Percentiles rank a stretch among this genome's conserved stretches.
phyloP scores from a whole-genome alignment of 2,888 invertebrate species.

The Teleiodes luculella region DNA sequence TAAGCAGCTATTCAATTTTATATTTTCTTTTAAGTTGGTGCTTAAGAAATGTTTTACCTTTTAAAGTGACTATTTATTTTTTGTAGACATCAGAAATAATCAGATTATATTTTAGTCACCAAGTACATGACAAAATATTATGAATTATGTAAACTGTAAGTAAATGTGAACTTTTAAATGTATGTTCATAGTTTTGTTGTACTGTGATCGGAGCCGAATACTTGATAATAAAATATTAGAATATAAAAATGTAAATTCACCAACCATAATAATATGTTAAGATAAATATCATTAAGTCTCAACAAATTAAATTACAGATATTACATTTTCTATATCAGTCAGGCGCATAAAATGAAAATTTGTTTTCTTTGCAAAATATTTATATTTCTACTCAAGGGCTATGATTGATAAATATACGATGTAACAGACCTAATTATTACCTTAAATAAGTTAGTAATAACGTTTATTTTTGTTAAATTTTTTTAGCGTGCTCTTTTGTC shows the following conservation, averaged over 20 bases:
- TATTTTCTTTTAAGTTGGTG: slow-evolving; percentile 32
- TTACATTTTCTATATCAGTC: too few relatives aligned
- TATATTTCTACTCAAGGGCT: too few relatives aligned
- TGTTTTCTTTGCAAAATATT: too few relatives aligned
- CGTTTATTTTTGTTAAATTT: neutral
- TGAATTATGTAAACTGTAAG: neutral
- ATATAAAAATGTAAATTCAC: too few relatives aligned
- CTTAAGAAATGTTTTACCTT: slow-evolving; percentile 27
- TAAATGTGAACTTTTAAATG: neutral
- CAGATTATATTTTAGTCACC: slow-evolving; percentile 24
- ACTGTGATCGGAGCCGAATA: neutral
- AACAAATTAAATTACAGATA: too few relatives aligned
- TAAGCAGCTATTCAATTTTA: slow-evolving; percentile 8
- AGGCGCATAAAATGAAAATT: too few relatives aligned
- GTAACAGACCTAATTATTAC: neutral
- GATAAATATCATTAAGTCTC: too few relatives aligned
- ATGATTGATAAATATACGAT: neutral
- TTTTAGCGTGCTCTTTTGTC: too few relatives aligned
- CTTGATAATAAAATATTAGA: neutral
- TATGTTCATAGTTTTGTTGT: slow-evolving; percentile 6
- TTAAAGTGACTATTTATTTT: slow-evolving; percentile 38
- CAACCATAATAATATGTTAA: too few relatives aligned
- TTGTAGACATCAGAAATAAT: too few relatives aligned
- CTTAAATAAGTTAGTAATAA: neutral
- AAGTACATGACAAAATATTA: slow-evolving; percentile 34